Conservation (phyloP, 2,113 vertebrate genomes). For the Terrapene triunguis region DNA sequence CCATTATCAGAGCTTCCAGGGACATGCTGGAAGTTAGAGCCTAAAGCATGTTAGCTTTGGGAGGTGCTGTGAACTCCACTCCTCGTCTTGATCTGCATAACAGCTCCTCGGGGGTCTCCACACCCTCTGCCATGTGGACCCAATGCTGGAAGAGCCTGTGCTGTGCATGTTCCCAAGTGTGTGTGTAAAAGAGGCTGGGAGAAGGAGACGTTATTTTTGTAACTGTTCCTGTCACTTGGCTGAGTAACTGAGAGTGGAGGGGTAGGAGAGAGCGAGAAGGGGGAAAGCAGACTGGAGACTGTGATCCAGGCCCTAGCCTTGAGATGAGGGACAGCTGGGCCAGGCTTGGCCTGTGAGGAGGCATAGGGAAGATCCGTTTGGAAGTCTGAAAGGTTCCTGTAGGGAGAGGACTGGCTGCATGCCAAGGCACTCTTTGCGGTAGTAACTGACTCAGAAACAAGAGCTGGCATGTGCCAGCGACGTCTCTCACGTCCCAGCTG, state of each 20-base stretch:
- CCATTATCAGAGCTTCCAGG: not conserved
- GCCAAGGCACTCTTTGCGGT: slow-evolving; percentile 68
- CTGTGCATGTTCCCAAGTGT: not conserved
- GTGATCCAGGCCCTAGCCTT: not conserved
- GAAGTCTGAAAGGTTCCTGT: slow-evolving; percentile 60
- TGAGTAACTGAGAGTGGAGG: not conserved
- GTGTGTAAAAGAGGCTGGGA: not conserved
- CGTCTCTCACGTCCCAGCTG: fast-evolving
- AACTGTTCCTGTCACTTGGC: not conserved
- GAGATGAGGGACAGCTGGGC: not conserved
- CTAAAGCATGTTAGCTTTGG: not conserved
- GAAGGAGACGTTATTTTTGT: not conserved
- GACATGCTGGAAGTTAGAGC: not conserved
- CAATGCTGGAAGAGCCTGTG: not conserved
- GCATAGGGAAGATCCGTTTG: slow-evolving; percentile 17
- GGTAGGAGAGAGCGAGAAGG: not conserved
- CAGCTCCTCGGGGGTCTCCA: not conserved
- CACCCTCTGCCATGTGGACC: not conserved
- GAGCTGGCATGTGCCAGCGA: slow-evolving; percentile 4
- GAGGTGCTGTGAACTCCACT: not conserved
- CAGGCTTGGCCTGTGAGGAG: not conserved
- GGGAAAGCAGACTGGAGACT: not conserved
- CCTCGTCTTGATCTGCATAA: not conserved
- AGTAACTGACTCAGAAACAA: slow-evolving; percentile 53
- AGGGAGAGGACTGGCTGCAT: slow-evolving; percentile 23